phyloP scores from a whole-genome alignment of 2,113 vertebrate genomes.

The Pao palembangensis region DNA sequence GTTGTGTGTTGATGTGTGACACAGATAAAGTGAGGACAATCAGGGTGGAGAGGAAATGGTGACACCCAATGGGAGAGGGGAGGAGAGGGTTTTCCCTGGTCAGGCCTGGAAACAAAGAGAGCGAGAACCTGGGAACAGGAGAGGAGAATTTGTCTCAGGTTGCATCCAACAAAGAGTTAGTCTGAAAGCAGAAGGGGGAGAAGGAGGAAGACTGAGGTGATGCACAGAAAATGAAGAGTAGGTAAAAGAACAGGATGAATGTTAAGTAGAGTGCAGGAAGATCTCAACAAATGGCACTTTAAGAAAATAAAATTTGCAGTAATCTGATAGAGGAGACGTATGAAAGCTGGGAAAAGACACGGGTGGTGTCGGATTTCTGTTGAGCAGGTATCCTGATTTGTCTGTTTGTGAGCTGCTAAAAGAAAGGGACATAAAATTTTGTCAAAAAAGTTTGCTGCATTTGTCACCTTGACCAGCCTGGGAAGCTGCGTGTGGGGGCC shows the following conservation, averaged over 20 bases:
- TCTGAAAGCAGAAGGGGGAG: slow-evolving; percentile 32
- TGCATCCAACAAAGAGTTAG: slow-evolving; percentile 63
- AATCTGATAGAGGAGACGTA: slow-evolving; percentile 14
- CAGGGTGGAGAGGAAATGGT: slow-evolving; percentile 67
- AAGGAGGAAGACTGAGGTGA: slow-evolving; percentile 22
- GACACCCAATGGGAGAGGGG: slow-evolving; percentile 61
- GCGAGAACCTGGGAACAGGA: slow-evolving; percentile 67
- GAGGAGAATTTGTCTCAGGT: slow-evolving; percentile 60
- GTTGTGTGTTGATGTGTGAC: slow-evolving; percentile 7
- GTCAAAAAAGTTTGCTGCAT: background rate
- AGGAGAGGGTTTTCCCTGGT: slow-evolving; percentile 1
- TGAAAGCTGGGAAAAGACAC: slow-evolving; percentile 1
- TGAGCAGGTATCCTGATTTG: slow-evolving; percentile 49
- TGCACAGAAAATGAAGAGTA: slow-evolving; percentile 23
- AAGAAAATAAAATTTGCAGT: slow-evolving; percentile 24
- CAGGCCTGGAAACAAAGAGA: slow-evolving; percentile 4
- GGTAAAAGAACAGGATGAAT: slow-evolving; percentile 6
- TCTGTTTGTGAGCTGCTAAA: background rate
- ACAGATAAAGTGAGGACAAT: slow-evolving; percentile 36
- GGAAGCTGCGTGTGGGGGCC: background rate
- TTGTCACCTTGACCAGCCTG: background rate
- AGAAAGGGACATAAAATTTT: background rate
- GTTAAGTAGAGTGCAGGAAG: slow-evolving; percentile 2
- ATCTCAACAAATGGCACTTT: background rate
- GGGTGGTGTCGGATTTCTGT: slow-evolving; percentile 38